A percentile compares a stretch with the other conserved stretches of the same genome.
Conservation (phyloP, 2,113 vertebrate species). For the Catagonus wagneri region DNA sequence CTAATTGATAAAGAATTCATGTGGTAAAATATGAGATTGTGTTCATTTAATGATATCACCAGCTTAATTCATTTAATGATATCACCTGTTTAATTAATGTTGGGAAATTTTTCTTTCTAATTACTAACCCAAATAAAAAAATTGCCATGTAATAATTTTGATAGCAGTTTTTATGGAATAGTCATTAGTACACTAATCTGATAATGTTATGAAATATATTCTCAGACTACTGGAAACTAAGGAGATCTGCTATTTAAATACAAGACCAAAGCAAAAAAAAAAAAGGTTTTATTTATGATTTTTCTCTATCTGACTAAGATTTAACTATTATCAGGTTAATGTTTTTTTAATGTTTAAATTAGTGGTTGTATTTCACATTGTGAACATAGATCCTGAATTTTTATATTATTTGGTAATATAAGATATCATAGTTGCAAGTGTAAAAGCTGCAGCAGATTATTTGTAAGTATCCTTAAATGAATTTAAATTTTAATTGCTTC, state of each 20-base stretch:
- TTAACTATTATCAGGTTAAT: slow-evolving; percentile 15
- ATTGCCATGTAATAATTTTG: not conserved
- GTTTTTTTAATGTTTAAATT: slow-evolving; percentile 39
- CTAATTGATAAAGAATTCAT: slow-evolving; percentile 18
- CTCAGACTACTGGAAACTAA: slow-evolving; percentile 38
- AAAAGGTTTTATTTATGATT: not conserved
- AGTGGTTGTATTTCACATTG: slow-evolving; percentile 43
- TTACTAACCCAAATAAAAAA: slow-evolving; percentile 41
- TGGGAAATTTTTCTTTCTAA: slow-evolving; percentile 2
- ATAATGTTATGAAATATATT: slow-evolving; percentile 40
- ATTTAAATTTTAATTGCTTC: slow-evolving; percentile 43
- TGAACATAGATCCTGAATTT: slow-evolving; percentile 37
- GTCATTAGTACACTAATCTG: not conserved
- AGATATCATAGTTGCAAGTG: not conserved
- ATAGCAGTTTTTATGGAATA: slow-evolving; percentile 32
- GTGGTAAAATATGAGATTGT: slow-evolving; percentile 20
- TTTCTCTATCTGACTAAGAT: not conserved
- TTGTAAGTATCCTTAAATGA: slow-evolving; percentile 45
- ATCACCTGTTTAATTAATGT: slow-evolving; percentile 47
- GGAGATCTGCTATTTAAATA: slow-evolving; percentile 31
- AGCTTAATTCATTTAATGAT: slow-evolving; percentile 22
- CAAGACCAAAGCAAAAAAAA: not conserved
- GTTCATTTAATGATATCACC: slow-evolving; percentile 21
- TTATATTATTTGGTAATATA: slow-evolving; percentile 46
- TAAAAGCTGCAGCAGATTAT: slow-evolving; percentile 23